Base-by-base conservation (phyloP, 2,888 invertebrate species). In the Ophion slaviceki region DNA sequence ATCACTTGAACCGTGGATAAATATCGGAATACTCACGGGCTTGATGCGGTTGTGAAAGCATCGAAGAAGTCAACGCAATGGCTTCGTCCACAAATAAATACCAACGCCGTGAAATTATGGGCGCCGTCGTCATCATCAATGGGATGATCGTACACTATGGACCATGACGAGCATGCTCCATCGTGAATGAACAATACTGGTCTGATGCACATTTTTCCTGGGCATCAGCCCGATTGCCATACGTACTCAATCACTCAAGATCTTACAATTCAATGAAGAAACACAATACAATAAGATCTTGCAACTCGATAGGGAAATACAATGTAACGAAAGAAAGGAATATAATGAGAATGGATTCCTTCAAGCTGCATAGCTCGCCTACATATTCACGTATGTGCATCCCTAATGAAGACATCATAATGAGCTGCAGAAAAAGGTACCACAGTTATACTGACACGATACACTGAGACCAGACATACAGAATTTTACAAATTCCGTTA, bases 1-100 rank as follows among this genome's bases (percentile, higher is more conserved):
- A 68, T 83, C 40, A 74, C 75, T 77, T 45, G 36, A 68, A 67
- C 53, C 20, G 17, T 47, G 59, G 45, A 66, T 32, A 40, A 57
- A 57, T 62, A 14, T 36, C 67, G 59, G 77, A 68, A 75, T 57
- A 71, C 61, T 67, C 40, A 45, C 24, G 32, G n/a, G 36, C 3
- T 24, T 53, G 20, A 24, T 67, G 36, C 36, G 62, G n/a, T 3
- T 32, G 8, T 45, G 14, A 28, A 20, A 20, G 28, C 59, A 6
- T 74, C 61, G 61, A 45, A 45, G 40, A 53, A 14, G 11, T 17
- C 14, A 14, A 53, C 53, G 11, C 3, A 17, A 5, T 53, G 11
- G 53, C 14, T 5, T 28, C 4, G 32, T n/a, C 7, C 8, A 32
- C 4, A 36, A 11, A n/a, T 32, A n/a, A 57, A 36, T n/a, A 32